phyloP scores from a whole-genome alignment of 2,113 vertebrate species.

The Alligator mississippiensis region DNA sequence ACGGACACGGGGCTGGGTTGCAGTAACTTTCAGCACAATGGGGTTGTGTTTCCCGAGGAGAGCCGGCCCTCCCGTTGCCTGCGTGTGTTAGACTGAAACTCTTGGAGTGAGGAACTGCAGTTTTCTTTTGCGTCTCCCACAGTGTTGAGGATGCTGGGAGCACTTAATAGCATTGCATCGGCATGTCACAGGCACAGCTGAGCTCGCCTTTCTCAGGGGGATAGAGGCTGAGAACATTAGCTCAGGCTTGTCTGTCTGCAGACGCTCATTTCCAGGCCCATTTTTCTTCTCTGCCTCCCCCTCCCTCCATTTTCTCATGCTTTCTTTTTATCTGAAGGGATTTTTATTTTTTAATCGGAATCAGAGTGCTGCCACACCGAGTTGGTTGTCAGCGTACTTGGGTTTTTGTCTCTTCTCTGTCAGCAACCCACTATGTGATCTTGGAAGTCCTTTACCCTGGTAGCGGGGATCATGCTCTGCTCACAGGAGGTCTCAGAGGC shows the following conservation, averaged over 20 bases:
- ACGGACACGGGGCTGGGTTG: slow-evolving; percentile 26
- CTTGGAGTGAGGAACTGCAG: slow-evolving; percentile 36
- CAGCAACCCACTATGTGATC: background rate
- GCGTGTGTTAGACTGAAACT: background rate
- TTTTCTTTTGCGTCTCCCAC: slow-evolving; percentile 34
- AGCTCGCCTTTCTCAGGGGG: background rate
- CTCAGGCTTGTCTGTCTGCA: too few relatives aligned
- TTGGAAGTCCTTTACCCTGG: background rate
- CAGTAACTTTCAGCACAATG: slow-evolving; percentile 6
- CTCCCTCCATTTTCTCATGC: background rate
- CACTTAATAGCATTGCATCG: background rate
- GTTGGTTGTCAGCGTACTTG: background rate
- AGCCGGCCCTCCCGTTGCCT: slow-evolving; percentile 54
- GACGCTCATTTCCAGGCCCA: too few relatives aligned
- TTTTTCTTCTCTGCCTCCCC: too few relatives aligned
- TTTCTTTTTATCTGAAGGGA: background rate
- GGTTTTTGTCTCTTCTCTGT: background rate
- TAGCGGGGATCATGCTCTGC: background rate
- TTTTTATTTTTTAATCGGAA: too few relatives aligned
- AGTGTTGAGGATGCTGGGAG: slow-evolving; percentile 36
- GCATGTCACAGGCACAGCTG: background rate
- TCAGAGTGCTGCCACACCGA: too few relatives aligned
- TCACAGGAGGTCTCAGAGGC: background rate
- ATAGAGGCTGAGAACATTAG: background rate
- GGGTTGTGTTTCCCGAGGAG: slow-evolving; percentile 50